These are phyloP conservation scores for Nipponacmea schrenckii DNA, from an alignment of 2,888 invertebrate species.

Conservation along the genomic window DNA sequence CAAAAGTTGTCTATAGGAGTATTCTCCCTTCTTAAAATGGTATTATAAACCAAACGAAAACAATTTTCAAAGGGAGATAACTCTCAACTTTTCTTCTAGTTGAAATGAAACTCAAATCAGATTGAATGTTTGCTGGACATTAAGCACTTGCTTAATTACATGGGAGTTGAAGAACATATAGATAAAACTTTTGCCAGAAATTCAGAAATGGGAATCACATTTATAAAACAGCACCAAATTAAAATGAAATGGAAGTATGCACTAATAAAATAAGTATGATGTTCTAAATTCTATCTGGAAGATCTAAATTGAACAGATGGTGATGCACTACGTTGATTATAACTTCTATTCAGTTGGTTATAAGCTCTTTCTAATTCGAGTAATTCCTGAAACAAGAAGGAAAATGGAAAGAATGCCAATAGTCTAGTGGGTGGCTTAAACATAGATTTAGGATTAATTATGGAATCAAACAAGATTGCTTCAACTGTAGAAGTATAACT, in stretches of 20 bases:
- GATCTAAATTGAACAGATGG: conserved; percentile 23
- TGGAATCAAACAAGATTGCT: too few species aligned
- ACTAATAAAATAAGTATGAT: not conserved
- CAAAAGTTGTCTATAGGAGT: too few species aligned
- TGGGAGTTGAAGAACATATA: too few species aligned
- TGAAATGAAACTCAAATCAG: too few species aligned
- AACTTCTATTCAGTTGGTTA: conserved; percentile 48
- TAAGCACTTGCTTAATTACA: too few species aligned
- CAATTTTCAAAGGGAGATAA: too few species aligned
- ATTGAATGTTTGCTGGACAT: too few species aligned
- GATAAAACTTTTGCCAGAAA: not conserved
- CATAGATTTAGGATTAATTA: not conserved
- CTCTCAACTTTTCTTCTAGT: too few species aligned
- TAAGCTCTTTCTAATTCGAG: conserved; percentile 60
- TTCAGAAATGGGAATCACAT: not conserved
- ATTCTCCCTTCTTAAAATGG: too few species aligned
- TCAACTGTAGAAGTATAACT: too few species aligned
- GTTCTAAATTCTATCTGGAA: conserved; percentile 3
- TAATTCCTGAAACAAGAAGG: conserved; percentile 51
- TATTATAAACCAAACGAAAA: too few species aligned
- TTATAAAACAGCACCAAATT: not conserved
- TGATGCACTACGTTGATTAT: conserved; percentile 39
- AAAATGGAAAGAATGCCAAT: not conserved
- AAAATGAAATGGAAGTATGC: not conserved
- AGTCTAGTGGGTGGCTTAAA: not conserved